Conservation (phyloP, 2,888 invertebrate species). For the Aspidapion aeneum region DNA sequence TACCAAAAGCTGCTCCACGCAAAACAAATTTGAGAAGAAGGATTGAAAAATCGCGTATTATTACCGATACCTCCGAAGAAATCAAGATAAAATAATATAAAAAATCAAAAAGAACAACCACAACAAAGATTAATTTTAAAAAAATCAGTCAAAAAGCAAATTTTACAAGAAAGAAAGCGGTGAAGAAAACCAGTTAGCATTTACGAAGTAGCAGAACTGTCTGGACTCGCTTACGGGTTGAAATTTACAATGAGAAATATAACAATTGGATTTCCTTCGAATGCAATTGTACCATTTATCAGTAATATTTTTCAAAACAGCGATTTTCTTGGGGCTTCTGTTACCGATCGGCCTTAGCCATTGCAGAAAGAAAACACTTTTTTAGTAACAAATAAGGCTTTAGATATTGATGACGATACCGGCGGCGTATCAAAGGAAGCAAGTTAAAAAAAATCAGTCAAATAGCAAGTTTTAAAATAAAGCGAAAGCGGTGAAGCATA, state of each 20-base stretch:
- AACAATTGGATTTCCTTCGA: not conserved
- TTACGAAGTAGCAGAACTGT: not conserved
- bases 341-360: not conserved
- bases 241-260: not conserved
- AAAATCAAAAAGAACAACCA: no score
- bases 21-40: no score
- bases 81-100: no score
- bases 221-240: not conserved
- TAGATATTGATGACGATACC: not conserved
- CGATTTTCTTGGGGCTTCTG: not conserved
- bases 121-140: no score
- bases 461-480: not conserved
- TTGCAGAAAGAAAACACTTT: not conserved
- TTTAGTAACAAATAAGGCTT: not conserved
- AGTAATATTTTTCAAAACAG: not conserved
- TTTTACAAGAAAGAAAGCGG: no score
- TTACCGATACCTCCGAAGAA: no score
- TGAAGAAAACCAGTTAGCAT: not conserved
- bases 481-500: not conserved
- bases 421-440: not conserved
- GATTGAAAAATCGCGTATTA: no score
- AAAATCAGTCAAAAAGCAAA: no score
- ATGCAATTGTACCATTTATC: not conserved
- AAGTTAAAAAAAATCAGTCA: not conserved
- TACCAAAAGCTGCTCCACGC: no score